Evolutionary conservation across 53 echinoderm and acorn worm species (phyloP), one percentile per base, ranked within the genome.

Genomic region (Paelopatides confundens): DNA sequence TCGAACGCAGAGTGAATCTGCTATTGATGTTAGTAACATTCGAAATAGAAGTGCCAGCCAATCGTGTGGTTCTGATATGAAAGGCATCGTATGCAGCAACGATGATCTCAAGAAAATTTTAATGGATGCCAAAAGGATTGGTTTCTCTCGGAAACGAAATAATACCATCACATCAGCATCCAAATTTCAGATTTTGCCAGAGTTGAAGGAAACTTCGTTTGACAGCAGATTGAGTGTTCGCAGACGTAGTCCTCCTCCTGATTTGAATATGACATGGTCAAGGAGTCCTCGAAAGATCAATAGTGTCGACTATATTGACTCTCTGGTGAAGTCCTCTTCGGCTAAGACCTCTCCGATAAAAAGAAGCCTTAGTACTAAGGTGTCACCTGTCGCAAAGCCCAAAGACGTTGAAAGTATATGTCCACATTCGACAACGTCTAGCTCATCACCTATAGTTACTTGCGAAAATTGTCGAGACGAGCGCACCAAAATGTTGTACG

Each of bases 1-100:
- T 30, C 92, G 98, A 13, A 93, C 98, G 3, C 93, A 95, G 71
- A 97, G 98, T 54, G 98, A 97, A 49, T 97, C 98, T 4, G 98
- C 98, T 24, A 97, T 97, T 36, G 95, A 97, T 32, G 86, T 94
- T 0, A 92, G 90, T 51, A 87, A 89, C 77, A 71, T 95, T 21
- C 85, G 90, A 28, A 88, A 82, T 30, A 63, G 86, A 43, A 93
- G 88, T 81, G 87, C 87, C 51, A 70, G 74, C 64, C 89, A 37
- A 30, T 71, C 89, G 18, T 82, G 85, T 2, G 71, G 54, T 5
- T 49, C 87, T 8, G 71, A 67, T 11, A 48, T 84, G 28, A 85
- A 65, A n/a, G 95, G 95, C 58, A 94, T 97, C 85, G 92, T 97
- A 23, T 93, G 93, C 84, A 85, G 94, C 85, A 94, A 97, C 67